Conservation (phyloP, 1,140 invertebrate species). For the Aphaenogaster ashmeadi region DNA sequence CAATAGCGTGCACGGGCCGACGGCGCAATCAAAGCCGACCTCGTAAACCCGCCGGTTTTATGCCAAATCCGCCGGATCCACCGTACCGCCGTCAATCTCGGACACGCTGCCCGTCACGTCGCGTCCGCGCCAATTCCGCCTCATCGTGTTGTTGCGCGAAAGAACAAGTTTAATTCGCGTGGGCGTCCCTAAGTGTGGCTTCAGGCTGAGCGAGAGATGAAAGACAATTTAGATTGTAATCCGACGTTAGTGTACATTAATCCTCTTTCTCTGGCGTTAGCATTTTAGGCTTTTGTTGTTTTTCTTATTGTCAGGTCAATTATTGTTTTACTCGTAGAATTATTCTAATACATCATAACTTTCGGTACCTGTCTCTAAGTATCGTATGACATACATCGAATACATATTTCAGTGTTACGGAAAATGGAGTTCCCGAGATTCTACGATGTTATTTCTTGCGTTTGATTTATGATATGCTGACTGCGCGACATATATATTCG, state of each 20-base stretch:
- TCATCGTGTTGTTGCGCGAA: background rate
- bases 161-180: conserved; percentile 36
- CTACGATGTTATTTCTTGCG: background rate
- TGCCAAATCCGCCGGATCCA: conserved; percentile 51
- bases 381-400: background rate
- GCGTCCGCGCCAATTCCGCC: conserved; percentile 36
- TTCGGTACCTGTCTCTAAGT: background rate
- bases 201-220: background rate
- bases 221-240: conserved; percentile 11
- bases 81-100: conserved; percentile 45
- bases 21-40: conserved; percentile 60
- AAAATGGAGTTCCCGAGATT: background rate
- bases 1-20: conserved; percentile 45
- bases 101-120: conserved; percentile 27
- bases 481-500: background rate
- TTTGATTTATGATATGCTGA: conserved; percentile 24
- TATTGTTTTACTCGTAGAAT: background rate
- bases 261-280: background rate
- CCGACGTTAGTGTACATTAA: background rate
- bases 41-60: conserved; percentile 62
- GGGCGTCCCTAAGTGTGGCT: background rate
- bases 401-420: background rate
- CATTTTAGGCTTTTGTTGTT: background rate
- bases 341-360: background rate
- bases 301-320: background rate